Conservation (phyloP, 2,888 invertebrate species). For the Amblyteles armatorius region DNA sequence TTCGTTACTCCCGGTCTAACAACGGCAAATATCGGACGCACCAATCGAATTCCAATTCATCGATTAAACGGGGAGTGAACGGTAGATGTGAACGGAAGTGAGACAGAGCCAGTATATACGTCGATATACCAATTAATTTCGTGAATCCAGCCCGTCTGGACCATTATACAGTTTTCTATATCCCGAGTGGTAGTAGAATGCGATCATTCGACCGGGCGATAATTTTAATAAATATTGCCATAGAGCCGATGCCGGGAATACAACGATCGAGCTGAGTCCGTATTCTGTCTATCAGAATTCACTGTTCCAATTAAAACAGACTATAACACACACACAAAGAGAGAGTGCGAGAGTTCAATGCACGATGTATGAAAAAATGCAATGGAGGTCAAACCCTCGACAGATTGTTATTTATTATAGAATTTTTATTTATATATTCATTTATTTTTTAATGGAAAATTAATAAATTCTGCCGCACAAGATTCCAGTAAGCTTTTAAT, state of each 20-base stretch:
- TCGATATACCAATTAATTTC: constrained; percentile 58
- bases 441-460: not conserved
- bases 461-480: not conserved
- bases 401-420: constrained; percentile 1
- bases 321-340: not conserved
- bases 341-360: constrained; percentile 10
- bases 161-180: constrained; percentile 48
- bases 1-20: constrained; percentile 29
- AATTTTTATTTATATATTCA: not conserved
- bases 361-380: constrained; percentile 1
- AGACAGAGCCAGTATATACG: constrained; percentile 20
- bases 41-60: constrained; percentile 48
- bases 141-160: constrained; percentile 50
- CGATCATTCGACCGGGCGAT: constrained; percentile 45
- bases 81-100: constrained; percentile 17
- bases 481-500: not conserved
- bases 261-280: not conserved
- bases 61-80: constrained; percentile 34
- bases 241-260: not conserved
- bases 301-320: constrained; percentile 29
- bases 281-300: constrained; percentile 9
- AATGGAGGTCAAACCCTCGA: constrained; percentile 13
- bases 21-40: constrained; percentile 8
- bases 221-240: constrained; percentile 62
- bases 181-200: constrained; percentile 36